A percentile compares a stretch with the other conserved stretches of the same genome.
phyloP scores from a whole-genome alignment of 1,140 invertebrate genomes.

The Platyscapa corneri region DNA sequence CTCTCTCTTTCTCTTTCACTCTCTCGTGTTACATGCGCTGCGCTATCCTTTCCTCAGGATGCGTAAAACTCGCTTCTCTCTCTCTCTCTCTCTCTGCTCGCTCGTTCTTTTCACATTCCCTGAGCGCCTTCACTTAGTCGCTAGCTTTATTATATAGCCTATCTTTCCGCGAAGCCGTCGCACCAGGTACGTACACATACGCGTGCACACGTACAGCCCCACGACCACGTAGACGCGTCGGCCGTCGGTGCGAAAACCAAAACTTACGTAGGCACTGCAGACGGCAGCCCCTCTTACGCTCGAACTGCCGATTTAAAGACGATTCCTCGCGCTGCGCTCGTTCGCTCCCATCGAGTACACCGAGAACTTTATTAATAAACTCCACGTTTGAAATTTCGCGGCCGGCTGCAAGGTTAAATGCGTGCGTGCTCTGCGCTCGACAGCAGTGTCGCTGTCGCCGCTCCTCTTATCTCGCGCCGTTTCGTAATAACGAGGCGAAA shows the following conservation, averaged over 20 bases:
- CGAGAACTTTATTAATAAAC: not conserved
- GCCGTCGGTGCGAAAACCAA: not conserved
- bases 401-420: constrained; percentile 3
- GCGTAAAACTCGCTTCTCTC: constrained; percentile 28
- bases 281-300: constrained; percentile 1
- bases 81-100: constrained; percentile 22
- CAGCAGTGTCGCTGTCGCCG: not conserved
- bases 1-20: constrained; percentile 8
- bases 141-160: constrained; percentile 24
- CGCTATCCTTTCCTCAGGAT: constrained; percentile 17
- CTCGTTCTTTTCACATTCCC: constrained; percentile 35
- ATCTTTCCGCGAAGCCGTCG: constrained; percentile 21
- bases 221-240: not conserved
- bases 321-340: not conserved
- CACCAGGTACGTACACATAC: constrained; percentile 28
- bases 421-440: not conserved
- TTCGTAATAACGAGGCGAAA: not conserved
- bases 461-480: not conserved
- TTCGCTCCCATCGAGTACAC: not conserved
- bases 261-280: not conserved
- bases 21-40: not conserved
- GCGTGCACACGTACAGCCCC: not conserved
- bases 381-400: constrained; percentile 5
- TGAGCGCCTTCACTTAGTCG: constrained; percentile 21
- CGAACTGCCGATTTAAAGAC: constrained; percentile 3